Evolutionary conservation across 2,113 vertebrate genomes (phyloP).

Genomic region (Channa maculata): DNA sequence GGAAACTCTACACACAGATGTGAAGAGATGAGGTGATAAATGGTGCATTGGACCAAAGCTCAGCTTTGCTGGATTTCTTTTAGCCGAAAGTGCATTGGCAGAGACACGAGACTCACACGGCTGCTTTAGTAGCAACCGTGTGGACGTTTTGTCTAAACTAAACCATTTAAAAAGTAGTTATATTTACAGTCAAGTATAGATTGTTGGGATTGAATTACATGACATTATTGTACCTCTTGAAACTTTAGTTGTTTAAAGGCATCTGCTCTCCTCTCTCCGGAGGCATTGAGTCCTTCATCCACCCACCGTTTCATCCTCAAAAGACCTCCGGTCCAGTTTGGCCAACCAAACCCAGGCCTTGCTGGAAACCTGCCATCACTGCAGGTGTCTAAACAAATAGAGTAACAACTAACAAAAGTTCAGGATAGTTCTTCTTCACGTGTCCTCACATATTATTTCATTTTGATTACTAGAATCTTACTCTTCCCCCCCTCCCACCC

Average conservation of each 20-base stretch:
- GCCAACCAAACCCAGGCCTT: constrained; percentile 17
- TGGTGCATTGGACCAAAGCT: constrained; percentile 33
- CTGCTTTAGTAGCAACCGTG: not conserved
- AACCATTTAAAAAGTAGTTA: not conserved
- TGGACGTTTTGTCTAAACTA: too few species aligned
- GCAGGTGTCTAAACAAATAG: constrained; percentile 22
- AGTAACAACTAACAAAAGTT: constrained; percentile 4
- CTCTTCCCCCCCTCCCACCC: too few species aligned
- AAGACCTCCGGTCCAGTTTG: constrained; percentile 11
- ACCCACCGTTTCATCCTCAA: constrained; percentile 17
- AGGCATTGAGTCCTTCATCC: not conserved
- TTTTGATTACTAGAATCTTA: not conserved
- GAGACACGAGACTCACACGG: constrained; percentile 2
- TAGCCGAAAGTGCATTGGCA: constrained; percentile 36
- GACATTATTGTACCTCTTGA: not conserved
- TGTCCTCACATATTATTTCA: not conserved
- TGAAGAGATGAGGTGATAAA: constrained; percentile 58
- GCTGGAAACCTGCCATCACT: not conserved
- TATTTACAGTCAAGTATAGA: too few species aligned
- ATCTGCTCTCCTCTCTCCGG: not conserved
- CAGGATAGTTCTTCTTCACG: not conserved
- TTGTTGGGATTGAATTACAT: too few species aligned
- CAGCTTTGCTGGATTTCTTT: constrained; percentile 24
- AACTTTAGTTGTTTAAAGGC: too few species aligned
- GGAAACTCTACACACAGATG: constrained; percentile 27